Evolutionary conservation across 1,140 invertebrate species (phyloP), one percentile per base, ranked within the genome.

Genomic region (Drosophila bipectinata): DNA sequence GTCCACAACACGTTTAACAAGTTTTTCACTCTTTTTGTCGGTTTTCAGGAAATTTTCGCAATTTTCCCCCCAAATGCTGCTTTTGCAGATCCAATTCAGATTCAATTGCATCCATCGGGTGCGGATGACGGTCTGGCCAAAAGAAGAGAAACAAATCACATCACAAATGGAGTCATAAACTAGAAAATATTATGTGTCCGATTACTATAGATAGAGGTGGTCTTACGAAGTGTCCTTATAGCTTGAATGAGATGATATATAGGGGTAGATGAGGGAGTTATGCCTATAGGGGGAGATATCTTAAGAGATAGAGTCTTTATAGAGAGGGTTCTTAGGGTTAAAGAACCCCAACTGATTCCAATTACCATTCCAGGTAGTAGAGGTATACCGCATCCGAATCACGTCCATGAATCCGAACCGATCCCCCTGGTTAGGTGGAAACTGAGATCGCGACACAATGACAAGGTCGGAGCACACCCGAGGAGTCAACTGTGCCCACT

Each of bases 31-130:
- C 41, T 44, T 12, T 44, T 44, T 71, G 18, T 71, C 76, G 87
- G 83, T 69, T 71, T 69, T 69, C 84, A 87, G 83, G 83, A 87
- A 87, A 88, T 79, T 87, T 88, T 88, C 32, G 79, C 68, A 87
- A 88, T 82, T 87, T 85, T 78, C 60, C 67, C 71, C 44, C 67
- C 18, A 18, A 32, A 58, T 48, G 61, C 48, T 56, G 77, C 68
- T 63, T 80, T 63, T 63, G 67, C 81, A 84, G 67, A 61, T 47
- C 44, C 44, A 18, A 47, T 18, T 47, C 28, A 32, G 53, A 53
- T 26, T 18, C 15, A 15, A 44, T 44, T 18, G 39, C 41, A 15
- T 47, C 41, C 32, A 32, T 34, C n/a, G 32, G 26, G 26, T 7
- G 5, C 26, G 26, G 26, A 28, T 28, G 26, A 28, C 26, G 26